A percentile compares a stretch with the other conserved stretches of the same genome.
phyloP scores from a whole-genome alignment of 2,113 vertebrate genomes.

The Pelecanoides urinatrix region DNA sequence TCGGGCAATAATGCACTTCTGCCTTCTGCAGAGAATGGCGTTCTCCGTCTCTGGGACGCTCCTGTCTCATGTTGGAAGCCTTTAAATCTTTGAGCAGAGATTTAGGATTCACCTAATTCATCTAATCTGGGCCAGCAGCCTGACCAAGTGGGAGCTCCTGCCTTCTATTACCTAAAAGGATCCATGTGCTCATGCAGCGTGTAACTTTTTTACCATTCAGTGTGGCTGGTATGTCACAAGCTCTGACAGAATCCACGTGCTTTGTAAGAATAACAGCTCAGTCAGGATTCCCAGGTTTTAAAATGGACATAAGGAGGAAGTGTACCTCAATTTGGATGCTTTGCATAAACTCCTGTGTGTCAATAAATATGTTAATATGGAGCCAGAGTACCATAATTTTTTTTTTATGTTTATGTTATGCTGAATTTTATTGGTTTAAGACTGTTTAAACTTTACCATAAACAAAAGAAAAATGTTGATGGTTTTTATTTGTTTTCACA shows the following conservation, averaged over 20 bases:
- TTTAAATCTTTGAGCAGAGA: background rate
- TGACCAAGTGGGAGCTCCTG: background rate
- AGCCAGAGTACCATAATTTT: background rate
- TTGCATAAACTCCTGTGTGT: background rate
- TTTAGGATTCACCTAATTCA: background rate
- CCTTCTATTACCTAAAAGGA: background rate
- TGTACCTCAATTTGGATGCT: background rate
- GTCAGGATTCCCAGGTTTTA: background rate
- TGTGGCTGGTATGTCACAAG: background rate
- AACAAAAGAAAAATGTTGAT: background rate
- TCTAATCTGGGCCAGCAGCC: background rate
- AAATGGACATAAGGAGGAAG: background rate
- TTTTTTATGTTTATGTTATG: background rate
- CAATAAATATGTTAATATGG: background rate
- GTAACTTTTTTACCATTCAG: background rate
- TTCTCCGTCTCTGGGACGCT: background rate
- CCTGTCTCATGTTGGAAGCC: background rate
- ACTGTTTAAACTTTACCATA: background rate
- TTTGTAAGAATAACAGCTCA: background rate
- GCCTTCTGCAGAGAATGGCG: background rate
- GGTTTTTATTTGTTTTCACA: background rate
- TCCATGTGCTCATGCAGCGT: accelerated
- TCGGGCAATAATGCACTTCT: background rate
- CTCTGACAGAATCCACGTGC: background rate
- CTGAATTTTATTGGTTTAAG: background rate